These are phyloP conservation scores for Nephrotoma guestfalica DNA, from an alignment of 2,888 invertebrate species.

Conservation along the genomic window DNA sequence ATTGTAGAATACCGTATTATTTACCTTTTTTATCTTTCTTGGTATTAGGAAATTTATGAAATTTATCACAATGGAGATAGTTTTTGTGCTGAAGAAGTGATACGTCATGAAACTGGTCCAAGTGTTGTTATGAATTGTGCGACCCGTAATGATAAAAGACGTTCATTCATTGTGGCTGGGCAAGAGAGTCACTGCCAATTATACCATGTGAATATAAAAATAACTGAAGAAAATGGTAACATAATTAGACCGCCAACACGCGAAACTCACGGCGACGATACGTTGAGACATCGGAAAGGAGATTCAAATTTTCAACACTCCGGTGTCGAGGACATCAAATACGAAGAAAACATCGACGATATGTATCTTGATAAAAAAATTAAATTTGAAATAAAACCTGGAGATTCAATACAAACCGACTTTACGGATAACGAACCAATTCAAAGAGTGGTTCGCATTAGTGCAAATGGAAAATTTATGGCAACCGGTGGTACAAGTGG, in stretches of 20 bases:
- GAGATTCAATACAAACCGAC: constrained; percentile 74
- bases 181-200: constrained; percentile 84
- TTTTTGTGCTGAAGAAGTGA: constrained; percentile 76
- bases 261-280: constrained; percentile 32
- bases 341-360: constrained; percentile 13
- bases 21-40: neutral
- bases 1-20: neutral
- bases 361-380: constrained; percentile 38
- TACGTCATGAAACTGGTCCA: constrained; percentile 76
- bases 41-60: constrained; percentile 76
- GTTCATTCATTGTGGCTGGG: constrained; percentile 72
- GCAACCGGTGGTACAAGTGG: constrained; percentile 89
- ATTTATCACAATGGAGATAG: constrained; percentile 69
- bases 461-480: constrained; percentile 61
- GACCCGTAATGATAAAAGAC: constrained; percentile 48
- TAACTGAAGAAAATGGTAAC: constrained; percentile 39
- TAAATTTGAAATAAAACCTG: constrained; percentile 59
- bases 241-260: constrained; percentile 8
- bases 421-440: constrained; percentile 64
- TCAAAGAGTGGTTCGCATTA: constrained; percentile 73
- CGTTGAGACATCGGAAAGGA: constrained; percentile 31
- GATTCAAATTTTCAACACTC: constrained; percentile 16
- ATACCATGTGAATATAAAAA: constrained; percentile 53
- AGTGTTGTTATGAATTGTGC: constrained; percentile 88
- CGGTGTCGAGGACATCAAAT: constrained; percentile 23